Percentiles rank a stretch among this genome's conserved stretches.
These are phyloP conservation scores for Cheilosia scutellata DNA, from an alignment of 2,888 invertebrate genomes.

Conservation along the genomic window DNA sequence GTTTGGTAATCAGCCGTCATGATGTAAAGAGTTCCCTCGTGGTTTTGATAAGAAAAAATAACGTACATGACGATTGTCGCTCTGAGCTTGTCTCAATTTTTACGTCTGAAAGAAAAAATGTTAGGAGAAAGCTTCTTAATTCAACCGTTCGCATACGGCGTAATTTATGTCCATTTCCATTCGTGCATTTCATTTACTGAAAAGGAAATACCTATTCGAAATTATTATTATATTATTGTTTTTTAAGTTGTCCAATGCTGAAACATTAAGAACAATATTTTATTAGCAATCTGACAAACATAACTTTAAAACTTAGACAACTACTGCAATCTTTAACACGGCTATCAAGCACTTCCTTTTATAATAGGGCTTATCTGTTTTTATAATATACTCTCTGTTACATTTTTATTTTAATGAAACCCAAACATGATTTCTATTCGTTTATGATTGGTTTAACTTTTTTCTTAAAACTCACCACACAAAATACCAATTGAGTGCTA, in stretches of 20 bases:
- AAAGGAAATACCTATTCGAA: no score
- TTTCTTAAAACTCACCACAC: slow-evolving; percentile 83
- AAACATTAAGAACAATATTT: neutral
- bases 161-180: no score
- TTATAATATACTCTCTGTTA: slow-evolving; percentile 1
- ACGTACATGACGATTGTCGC: no score
- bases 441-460: slow-evolving; percentile 34
- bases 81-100: no score
- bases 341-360: slow-evolving; percentile 44
- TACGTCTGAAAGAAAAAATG: no score
- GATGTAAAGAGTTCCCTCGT: no score
- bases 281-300: slow-evolving; percentile 61
- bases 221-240: no score
- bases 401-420: slow-evolving; percentile 13
- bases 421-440: slow-evolving; percentile 3
- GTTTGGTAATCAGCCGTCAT: no score
- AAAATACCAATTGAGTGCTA: slow-evolving; percentile 80
- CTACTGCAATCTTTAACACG: slow-evolving; percentile 32
- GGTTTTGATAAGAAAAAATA: no score
- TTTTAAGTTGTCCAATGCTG: neutral
- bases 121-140: no score
- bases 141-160: no score
- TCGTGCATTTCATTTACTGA: no score
- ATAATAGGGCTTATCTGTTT: slow-evolving; percentile 30
- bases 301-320: slow-evolving; percentile 1